Evolutionary conservation across 2,888 invertebrate genomes (phyloP).

Genomic region (Eudemis profundana): DNA sequence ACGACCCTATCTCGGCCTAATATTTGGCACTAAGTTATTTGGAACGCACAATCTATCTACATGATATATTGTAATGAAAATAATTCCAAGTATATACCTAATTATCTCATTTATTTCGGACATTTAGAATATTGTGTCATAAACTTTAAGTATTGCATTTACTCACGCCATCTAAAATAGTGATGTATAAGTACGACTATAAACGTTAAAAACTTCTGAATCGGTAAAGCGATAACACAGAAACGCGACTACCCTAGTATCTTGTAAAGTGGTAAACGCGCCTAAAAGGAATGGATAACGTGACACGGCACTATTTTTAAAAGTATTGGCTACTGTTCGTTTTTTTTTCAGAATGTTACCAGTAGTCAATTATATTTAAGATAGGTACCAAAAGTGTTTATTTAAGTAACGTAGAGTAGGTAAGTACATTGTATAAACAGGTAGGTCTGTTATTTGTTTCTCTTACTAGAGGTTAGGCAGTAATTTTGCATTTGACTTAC

Average conservation of each 20-base stretch:
- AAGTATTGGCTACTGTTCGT: conserved; percentile 13
- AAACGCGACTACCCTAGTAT: conserved; percentile 49
- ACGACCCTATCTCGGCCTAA: conserved; percentile 65
- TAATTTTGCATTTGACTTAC: too few species aligned
- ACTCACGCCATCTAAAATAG: conserved; percentile 49
- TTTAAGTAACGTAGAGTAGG: too few species aligned
- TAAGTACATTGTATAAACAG: too few species aligned
- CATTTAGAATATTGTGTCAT: conserved; percentile 64
- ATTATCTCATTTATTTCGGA: conserved; percentile 51
- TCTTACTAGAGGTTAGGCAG: too few species aligned
- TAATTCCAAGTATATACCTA: conserved; percentile 51
- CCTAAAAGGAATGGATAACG: conserved; percentile 60
- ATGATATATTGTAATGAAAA: conserved; percentile 63
- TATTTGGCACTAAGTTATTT: conserved; percentile 84
- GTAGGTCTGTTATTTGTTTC: too few species aligned
- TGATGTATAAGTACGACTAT: conserved; percentile 44
- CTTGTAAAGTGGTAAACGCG: conserved; percentile 54
- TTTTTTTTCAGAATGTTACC: too few species aligned
- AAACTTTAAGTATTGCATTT: conserved; percentile 54
- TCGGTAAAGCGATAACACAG: conserved; percentile 49
- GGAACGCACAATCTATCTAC: conserved; percentile 79
- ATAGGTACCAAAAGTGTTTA: too few species aligned
- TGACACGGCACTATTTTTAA: conserved; percentile 28
- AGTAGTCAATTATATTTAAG: too few species aligned
- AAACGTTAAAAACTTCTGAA: conserved; percentile 42